Evolutionary conservation across 2,888 invertebrate species (phyloP), one percentile per base, ranked within the genome.

Genomic region (Adelphocoris suturalis): DNA sequence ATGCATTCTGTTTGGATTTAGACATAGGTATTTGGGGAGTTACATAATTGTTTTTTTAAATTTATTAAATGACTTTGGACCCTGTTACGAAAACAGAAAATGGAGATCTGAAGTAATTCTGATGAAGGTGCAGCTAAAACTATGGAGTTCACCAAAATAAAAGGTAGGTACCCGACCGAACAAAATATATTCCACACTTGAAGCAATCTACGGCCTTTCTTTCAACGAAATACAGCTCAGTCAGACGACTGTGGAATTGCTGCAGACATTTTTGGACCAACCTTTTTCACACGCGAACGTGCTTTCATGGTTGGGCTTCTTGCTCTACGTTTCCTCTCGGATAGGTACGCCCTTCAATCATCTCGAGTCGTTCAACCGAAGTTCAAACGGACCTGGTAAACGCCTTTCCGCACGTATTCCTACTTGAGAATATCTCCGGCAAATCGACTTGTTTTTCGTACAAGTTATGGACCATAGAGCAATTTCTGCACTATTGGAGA

Each of bases 391-490:
- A 57, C 57, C 52, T 12, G 52, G 52, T 52, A 52, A 52, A 52
- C 52, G 52, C 52, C 57, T 57, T 57, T 57, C 57, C 57, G 57
- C 57, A 57, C 57, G 57, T 57, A 57, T 57, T 57, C 57, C 57
- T 57, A n/a, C 57, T 57, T 16, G n/a, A n/a, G n/a, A 57, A 57
- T 57, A 57, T 57, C 16, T n/a, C 19, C 19, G 57, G 57, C 57
- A n/a, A 57, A 57, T 57, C 57, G n/a, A n/a, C 57, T 57, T 57
- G n/a, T 57, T 57, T 57, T 57, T 16, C 57, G 57, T 57, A n/a
- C 16, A n/a, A 57, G 57, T 57, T 57, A 57, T 57, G n/a, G 57
- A 57, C 16, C 57, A 16, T n/a, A 2, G 7, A n/a, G 57, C 14
- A n/a, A 57, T 0, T 57, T 57, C n/a, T n/a, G 57, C 57, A 5